Base-by-base conservation (phyloP, 1,140 invertebrate genomes). In the Lepidostoma basale region DNA sequence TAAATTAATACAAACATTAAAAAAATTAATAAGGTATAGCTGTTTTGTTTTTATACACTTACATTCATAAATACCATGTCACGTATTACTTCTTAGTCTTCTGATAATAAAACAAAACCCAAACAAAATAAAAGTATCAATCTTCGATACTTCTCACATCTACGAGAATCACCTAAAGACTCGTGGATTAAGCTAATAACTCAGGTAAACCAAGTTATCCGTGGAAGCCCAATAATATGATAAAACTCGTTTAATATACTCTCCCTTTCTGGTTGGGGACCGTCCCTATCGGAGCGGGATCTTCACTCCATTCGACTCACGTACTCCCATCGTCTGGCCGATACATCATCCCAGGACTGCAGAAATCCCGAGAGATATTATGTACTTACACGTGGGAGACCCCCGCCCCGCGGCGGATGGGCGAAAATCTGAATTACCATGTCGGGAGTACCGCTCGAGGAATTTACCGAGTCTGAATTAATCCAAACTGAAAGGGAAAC, bases 271-370 rank as follows among this genome's bases (percentile, higher is more conserved):
- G 54, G 30, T 16, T n/a, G 45, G 20, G 40, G 2, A 2, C 1
- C 10, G 23, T 36, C 54, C 54, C 54, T 58, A 36, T 39, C 54
- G 22, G 3, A 22, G 12, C 54, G 49, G 16, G 54, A 58, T 45
- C 39, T 45, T 12, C 36, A 44, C 28, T 52, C 22, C 28, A 68
- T 68, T 60, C 66, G 28, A n/a, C 22, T 68, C 66, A 68, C 66
- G 66, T 68, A 68, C 20, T 62, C 39, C 30, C 66, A 49, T 68
- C 54, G 36, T 49, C 54, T 68, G 45, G 42, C 42, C 66, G 45
- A 62, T 68, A 60, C 66, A 68, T 68, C 66, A 68, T 68, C 42
- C 54, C 20, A 5, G 47, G 66, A 44, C 25, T 67, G 65, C 65
- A 67, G 16, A 39, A 45, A 30, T 20, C 33, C 33, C 10, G 22